Base-by-base conservation (phyloP, 1,140 invertebrate genomes). In the Cydia splendana region DNA sequence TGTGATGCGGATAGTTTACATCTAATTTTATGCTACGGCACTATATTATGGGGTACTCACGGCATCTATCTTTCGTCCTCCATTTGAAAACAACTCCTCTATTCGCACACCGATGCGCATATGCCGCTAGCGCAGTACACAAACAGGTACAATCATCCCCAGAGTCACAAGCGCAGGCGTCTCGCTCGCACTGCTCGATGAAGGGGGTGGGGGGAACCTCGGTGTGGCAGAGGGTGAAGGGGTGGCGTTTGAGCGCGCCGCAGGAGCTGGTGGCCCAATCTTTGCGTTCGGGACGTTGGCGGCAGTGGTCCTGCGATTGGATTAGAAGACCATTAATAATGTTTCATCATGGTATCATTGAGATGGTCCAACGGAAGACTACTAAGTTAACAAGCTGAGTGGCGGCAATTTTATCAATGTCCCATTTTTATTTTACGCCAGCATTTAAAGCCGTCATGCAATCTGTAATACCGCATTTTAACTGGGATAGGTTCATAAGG, bases 101-200 rank as follows among this genome's bases (percentile, higher is more conserved):
- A 2, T 93, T 93, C 67, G 95, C 96, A 87, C 98, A 98, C 82
- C 96, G 95, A 82, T 97, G 95, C 20, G 97, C 97, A 89, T 98
- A 98, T 4, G 96, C 96, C 0, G 97, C 96, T 15, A 98, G 92
- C 0, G 97, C 96, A 1, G 97, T 97, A 88, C 98, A 98, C 0
- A 98, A 89, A 91, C 98, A 99, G 76, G 97, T 96, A 86, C 98
- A 99, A 88, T 98, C 98, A 0, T 96, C 98, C 20, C 98, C 98
- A 84, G 95, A 93, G 89, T 98, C 97, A 89, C 98, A 99, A 30
- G 96, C 97, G 91, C 97, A 98, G 0, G 96, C 94, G 91, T 98
- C 97, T 75, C 95, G 95, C 75, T 97, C 95, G 88, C 97, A 98
- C 62, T 96, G 95, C 79, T 95, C 92, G 71, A 96, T 84, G 84